These are phyloP conservation scores for Oreonectes daqikongensis DNA, from an alignment of 2,797 vertebrate genomes.

Conservation along the genomic window DNA sequence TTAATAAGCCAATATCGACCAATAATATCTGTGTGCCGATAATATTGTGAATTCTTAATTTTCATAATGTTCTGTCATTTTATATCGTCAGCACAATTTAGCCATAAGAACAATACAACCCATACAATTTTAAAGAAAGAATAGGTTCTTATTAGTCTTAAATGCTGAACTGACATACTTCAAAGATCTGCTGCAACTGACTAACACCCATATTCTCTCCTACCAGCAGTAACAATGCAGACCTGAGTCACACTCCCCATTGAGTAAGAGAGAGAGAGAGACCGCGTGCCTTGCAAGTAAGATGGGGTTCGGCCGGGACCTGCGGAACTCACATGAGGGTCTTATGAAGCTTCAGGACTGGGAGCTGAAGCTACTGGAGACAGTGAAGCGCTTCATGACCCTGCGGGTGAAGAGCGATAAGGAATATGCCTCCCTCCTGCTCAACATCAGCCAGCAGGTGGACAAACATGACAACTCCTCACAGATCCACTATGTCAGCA, in stretches of 20 bases:
- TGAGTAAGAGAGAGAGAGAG: slow-evolving; percentile 57
- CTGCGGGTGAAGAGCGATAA: slow-evolving; percentile 95
- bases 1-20: too few species aligned
- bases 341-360: slow-evolving; percentile 96
- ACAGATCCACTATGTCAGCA: slow-evolving; percentile 89
- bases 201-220: not conserved
- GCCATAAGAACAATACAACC: too few species aligned
- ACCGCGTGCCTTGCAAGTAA: slow-evolving; percentile 68
- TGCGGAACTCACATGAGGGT: slow-evolving; percentile 93
- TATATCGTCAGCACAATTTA: too few species aligned
- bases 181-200: not conserved
- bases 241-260: slow-evolving; percentile 67
- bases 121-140: too few species aligned
- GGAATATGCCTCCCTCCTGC: slow-evolving; percentile 91
- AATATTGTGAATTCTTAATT: too few species aligned
- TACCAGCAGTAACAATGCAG: slow-evolving; percentile 68
- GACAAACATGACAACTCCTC: slow-evolving; percentile 87
- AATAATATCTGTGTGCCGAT: too few species aligned
- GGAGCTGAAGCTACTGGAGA: slow-evolving; percentile 93
- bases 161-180: not conserved
- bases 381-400: slow-evolving; percentile 96
- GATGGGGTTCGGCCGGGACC: slow-evolving; percentile 96
- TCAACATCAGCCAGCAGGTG: slow-evolving; percentile 93
- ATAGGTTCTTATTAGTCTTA: too few species aligned
- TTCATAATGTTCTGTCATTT: too few species aligned